These are phyloP conservation scores for Philaenus spumarius DNA, from an alignment of 1,140 invertebrate species.

Conservation along the genomic window DNA sequence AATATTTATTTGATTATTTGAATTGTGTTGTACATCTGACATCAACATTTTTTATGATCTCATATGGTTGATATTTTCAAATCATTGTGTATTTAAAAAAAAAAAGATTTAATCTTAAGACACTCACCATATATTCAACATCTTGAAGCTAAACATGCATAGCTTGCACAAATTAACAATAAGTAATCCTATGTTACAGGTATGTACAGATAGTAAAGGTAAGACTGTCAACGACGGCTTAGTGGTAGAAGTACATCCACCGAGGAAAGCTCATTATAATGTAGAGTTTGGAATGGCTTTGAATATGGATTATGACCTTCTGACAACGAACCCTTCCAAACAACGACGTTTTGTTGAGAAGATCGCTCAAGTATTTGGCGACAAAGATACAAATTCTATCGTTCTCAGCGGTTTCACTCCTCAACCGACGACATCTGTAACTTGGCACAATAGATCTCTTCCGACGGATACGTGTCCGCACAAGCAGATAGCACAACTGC, in stretches of 20 bases:
- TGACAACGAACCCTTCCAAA: slow-evolving; percentile 57
- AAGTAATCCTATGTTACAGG: slow-evolving; percentile 28
- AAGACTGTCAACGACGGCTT: slow-evolving; percentile 68
- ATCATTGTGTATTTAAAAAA: too few relatives aligned
- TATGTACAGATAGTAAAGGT: slow-evolving; percentile 57
- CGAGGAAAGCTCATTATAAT: slow-evolving; percentile 48
- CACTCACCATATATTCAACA: too few relatives aligned
- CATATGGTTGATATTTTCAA: too few relatives aligned
- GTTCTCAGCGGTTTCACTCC: slow-evolving; percentile 48
- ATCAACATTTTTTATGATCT: too few relatives aligned
- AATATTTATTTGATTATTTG: too few relatives aligned
- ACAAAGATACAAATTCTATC: slow-evolving; percentile 63
- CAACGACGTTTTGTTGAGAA: slow-evolving; percentile 75
- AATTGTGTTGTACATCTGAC: too few relatives aligned
- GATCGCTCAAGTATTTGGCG: slow-evolving; percentile 64
- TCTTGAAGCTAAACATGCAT: too few relatives aligned
- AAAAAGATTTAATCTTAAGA: too few relatives aligned
- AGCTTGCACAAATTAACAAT: too few relatives aligned
- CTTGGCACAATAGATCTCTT: slow-evolving; percentile 72
- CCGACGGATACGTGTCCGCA: slow-evolving; percentile 63
- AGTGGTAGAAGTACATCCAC: slow-evolving; percentile 60
- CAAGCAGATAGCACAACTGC: slow-evolving; percentile 61
- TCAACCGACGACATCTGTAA: slow-evolving; percentile 54
- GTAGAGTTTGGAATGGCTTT: slow-evolving; percentile 74
- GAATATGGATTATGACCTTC: slow-evolving; percentile 57